Percentiles rank a stretch among this genome's conserved stretches.
Evolutionary conservation across 2,888 invertebrate species (phyloP).

Genomic region (Limnephilus rhombicus): DNA sequence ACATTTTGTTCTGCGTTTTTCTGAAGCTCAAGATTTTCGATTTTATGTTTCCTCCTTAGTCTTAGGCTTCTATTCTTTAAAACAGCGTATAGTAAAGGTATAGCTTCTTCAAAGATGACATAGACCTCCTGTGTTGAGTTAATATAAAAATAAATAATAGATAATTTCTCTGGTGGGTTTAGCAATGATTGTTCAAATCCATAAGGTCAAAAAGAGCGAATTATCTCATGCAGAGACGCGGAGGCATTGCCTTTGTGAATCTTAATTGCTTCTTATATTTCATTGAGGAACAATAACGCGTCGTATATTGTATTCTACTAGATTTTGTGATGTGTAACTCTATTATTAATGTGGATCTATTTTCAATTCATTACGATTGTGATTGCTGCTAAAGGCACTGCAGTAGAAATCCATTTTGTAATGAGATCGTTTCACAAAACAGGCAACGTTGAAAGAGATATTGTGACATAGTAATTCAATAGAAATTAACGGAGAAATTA

Average conservation of each 20-base stretch:
- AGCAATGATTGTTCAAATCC: background rate
- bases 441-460: background rate
- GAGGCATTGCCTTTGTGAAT: background rate
- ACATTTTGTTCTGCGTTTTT: too few relatives aligned
- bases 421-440: background rate
- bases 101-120: too few relatives aligned
- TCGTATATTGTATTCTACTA: background rate
- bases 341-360: background rate
- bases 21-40: too few relatives aligned
- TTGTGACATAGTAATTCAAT: background rate
- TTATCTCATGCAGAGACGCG: background rate
- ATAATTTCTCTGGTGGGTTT: background rate
- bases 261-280: background rate
- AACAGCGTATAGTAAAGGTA: too few relatives aligned
- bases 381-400: background rate
- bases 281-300: background rate
- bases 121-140: background rate
- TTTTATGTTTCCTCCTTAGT: too few relatives aligned
- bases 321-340: background rate
- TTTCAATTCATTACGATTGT: background rate
- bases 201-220: background rate
- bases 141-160: background rate
- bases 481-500: background rate
- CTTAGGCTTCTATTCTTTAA: too few relatives aligned
- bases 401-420: background rate